Evolutionary conservation across 2,113 vertebrate genomes (phyloP), one percentile per base, ranked within the genome.

Genomic region (human (Homo sapiens)): DNA sequence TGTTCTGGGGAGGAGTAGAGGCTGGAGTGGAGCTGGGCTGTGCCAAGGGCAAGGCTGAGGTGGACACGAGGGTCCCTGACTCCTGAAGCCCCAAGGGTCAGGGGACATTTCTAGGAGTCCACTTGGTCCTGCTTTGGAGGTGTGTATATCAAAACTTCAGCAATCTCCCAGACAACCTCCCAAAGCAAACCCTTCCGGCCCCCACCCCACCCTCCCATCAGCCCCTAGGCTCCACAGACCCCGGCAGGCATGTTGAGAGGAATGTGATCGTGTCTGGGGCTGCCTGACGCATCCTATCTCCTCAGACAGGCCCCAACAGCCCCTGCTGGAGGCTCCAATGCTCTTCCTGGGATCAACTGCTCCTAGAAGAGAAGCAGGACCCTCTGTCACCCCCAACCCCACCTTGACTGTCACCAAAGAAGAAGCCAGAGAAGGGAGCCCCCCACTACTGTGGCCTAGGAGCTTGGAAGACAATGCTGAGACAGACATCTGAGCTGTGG

Each of bases 231-330:
- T 43, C 57, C 72, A 1, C 5, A 0, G 96, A 96, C 97, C 89
- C 97, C 6, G 18, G 94, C 88, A 73, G 97, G 97, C 91, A 90
- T 50, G 95, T 94, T 11, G 25, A 22, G 75, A 96, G 97, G 98
- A 98, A 98, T 97, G 96, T n/a, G 61, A 96, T 98, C 97, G 0
- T 98, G 98, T 97, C 98, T 98, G 96, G 90, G 97, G 94, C 94
- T 98, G 98, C 92, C 97, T 52, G 93, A 85, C 88, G 1, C 2
- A 11, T 96, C 96, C 97, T 79, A 94, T 97, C 96, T 97, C 88
- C 96, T 76, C 93, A 93, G 97, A 97, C 98, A 98, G 97, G 98
- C 88, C 97, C 92, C 72, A 18, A 98, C 98, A 98, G 76, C 95
- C 97, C 96, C 83, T 0, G 87, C 95, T 97, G 92, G 86, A 95